Evolutionary conservation across 2,797 vertebrate species (phyloP), one percentile per base, ranked within the genome.

Genomic region (Pipistrellus pygmaeus): DNA sequence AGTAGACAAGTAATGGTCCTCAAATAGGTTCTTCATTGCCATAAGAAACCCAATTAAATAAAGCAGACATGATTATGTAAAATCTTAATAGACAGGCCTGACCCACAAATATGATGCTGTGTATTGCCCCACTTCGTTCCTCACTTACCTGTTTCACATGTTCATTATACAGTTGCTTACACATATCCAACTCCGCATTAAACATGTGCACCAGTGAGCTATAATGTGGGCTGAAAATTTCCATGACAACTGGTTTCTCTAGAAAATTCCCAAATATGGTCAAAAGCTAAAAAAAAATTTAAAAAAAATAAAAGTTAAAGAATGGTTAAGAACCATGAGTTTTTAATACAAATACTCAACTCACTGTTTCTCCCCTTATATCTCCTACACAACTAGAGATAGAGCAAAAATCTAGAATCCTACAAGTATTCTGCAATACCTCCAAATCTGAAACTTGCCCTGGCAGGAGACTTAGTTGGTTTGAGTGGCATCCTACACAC

Each of bases 241-340:
- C 97, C 97, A 98, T 96, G 93, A 99, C 98, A 88, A 98, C 96
- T 85, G 89, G 93, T 87, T 98, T 98, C 96, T 99, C 98, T 96
- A 99, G 96, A 97, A 99, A 98, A 71, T 98, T 98, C 97, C 98
- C 98, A 97, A 98, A 98, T 88, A 99, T n/a, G 5, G 97, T 98
- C 88, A 99, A 97, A 94, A 99, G 96, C 98, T 99, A 88, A 77
- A 94, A 53, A 77, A 93, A 51, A 48, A 38, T 6, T 38, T 20
- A 51, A 51, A 51, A 51, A 90, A 95, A 95, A 92, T 84, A 44
- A 96, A 96, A 96, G 85, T 60, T 92, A 93, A 85, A 30, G 76
- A 55, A 87, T 95, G 32, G 60, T 82, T 95, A 94, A 78, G 25
- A 87, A 76, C 32, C 35, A 8, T 17, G 44, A 18, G 9, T 75